phyloP scores from a whole-genome alignment of 2,888 invertebrate species.

The Dysmachus trigonus region DNA sequence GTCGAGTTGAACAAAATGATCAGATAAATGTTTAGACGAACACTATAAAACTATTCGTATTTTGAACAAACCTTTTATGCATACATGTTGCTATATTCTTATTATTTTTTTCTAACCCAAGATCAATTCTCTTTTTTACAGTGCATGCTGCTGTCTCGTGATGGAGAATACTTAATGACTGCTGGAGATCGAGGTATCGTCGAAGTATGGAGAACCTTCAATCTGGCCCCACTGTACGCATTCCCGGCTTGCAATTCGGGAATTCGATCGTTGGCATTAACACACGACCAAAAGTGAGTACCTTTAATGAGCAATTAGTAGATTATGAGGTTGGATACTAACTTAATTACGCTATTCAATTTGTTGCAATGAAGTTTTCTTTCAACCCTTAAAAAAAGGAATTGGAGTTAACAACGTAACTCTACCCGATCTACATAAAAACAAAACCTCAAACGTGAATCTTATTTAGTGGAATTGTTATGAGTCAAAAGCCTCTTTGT shows the following conservation, averaged over 20 bases:
- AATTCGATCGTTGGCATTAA: conserved; percentile 91
- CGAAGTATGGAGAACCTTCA: conserved; percentile 98
- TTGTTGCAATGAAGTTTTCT: no score
- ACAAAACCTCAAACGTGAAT: no score
- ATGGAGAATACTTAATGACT: conserved; percentile 98
- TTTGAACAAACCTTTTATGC: background rate
- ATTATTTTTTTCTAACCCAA: background rate
- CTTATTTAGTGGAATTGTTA: no score
- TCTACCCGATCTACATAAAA: no score
- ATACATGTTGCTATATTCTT: background rate
- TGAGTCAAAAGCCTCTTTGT: no score
- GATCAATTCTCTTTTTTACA: conserved; percentile 62
- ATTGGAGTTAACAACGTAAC: no score
- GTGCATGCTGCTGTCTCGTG: conserved; percentile 93
- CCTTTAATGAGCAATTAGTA: background rate
- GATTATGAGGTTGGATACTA: background rate
- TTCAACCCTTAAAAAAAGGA: no score
- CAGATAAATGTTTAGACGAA: no score
- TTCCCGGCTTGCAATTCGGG: conserved; percentile 97
- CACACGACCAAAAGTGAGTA: conserved; percentile 97
- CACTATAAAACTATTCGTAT: no score
- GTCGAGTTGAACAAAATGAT: no score
- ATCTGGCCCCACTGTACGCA: conserved; percentile 95
- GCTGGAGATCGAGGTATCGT: conserved; percentile 97
- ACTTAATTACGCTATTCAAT: no score